These are phyloP conservation scores for Luidia sarsii DNA, from an alignment of 53 echinoderm and acorn worm genomes.

Conservation along the genomic window DNA sequence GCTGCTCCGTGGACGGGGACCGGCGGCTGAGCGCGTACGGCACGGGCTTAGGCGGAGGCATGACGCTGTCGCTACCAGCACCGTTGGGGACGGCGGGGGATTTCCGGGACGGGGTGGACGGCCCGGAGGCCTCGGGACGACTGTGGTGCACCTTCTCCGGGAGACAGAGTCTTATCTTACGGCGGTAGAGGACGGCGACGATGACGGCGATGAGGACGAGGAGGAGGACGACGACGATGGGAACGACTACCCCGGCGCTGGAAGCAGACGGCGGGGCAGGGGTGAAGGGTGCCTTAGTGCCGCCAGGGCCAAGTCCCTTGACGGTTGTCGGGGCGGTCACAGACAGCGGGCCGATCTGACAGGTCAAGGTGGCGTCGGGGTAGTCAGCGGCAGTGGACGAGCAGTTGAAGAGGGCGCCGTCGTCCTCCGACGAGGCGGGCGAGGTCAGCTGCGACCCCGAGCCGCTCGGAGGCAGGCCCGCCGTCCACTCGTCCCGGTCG, in stretches of 20 bases:
- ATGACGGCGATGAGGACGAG: neutral
- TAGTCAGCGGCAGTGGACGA: conserved; percentile 14
- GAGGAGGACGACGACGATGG: neutral
- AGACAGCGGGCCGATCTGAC: conserved; percentile 38
- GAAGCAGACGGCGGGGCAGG: neutral
- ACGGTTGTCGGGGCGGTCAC: conserved; percentile 2
- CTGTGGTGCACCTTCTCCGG: neutral
- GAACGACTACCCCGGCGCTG: neutral
- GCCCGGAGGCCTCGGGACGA: neutral
- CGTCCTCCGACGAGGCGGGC: neutral
- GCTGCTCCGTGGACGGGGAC: neutral
- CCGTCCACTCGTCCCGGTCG: neutral
- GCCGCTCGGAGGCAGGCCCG: neutral
- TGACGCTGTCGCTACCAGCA: too few relatives aligned
- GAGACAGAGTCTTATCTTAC: neutral
- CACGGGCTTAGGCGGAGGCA: conserved; percentile 15
- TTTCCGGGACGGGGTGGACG: conserved; percentile 7
- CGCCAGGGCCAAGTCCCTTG: neutral
- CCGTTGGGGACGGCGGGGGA: neutral
- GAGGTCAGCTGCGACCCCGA: conserved; percentile 5
- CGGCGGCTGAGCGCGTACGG: conserved; percentile 8
- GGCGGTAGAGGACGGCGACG: conserved; percentile 1
- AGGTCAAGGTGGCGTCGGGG: conserved; percentile 6
- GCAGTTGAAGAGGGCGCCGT: conserved; percentile 30
- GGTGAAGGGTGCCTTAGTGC: neutral